Evolutionary conservation across 2,888 invertebrate genomes (phyloP), one percentile per base, ranked within the genome.

Genomic region (Parnassius mnemosyne): DNA sequence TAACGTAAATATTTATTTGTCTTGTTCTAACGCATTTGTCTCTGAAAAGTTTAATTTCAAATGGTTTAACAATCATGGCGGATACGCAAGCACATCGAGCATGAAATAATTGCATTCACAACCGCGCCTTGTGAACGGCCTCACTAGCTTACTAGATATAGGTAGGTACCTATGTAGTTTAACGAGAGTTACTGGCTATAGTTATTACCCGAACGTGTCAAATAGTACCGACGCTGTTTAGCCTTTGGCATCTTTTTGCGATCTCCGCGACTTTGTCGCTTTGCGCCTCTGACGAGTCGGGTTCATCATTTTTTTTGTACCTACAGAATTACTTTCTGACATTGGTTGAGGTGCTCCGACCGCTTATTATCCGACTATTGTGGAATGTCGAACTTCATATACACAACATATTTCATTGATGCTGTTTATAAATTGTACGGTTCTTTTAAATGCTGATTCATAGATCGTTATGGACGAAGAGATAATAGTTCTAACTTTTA

Each of bases 51-150:
- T 44, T 41, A 47, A 62, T 62, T 61, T 60, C 51, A 54, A 47
- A 56, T 46, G 71, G 72, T 75, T 74, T 75, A 71, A 72, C 77
- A 75, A 79, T 83, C 78, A 86, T 85, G 83, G 85, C 86, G 85
- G 85, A 81, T 79, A 76, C 77, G 72, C 70, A 78, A 76, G 78
- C 78, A 79, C 81, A 81, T 80, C 78, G 80, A 81, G 82, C 84
- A 84, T 84, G 81, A 83, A 86, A 85, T 85, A 84, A 87, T 87
- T 88, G 86, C 85, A 87, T 82, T 72, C 79, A 78, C 79, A 81
- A 83, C 81, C 84, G 83, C 84, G 85, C 85, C 86, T 87, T 79
- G 82, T 76, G 78, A 81, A 79, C 83, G 81, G 83, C 80, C 79
- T 80, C 76, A 73, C 69, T 58, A 59, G 66, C 66, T 74, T 75